Evolutionary conservation across 2,888 invertebrate genomes (phyloP), one percentile per base, ranked within the genome.

Genomic region (Cheilosia pagana): DNA sequence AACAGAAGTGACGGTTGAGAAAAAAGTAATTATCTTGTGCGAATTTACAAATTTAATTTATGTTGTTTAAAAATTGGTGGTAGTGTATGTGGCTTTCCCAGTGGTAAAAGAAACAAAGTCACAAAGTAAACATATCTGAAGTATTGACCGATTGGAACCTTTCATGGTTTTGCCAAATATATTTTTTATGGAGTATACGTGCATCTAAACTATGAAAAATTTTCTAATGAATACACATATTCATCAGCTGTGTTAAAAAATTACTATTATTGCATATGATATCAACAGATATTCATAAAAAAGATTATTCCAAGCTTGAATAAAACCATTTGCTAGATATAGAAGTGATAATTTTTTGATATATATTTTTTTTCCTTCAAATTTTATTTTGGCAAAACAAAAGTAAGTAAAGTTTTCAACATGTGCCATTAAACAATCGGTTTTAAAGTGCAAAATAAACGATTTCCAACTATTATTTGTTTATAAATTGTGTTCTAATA

Each of bases 261-360:
- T 50, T 68, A 45, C 48, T n/a, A 70, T 52, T 59, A 23, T 45
- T 71, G 48, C 50, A 48, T 21, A 65, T 39, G 70, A 75, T 75
- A 79, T 75, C 79, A 85, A 85, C 83, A 85, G 83, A 79, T 85
- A 85, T 85, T 79, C 75, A 75, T 79, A 79, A 85, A 41, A 79
- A 52, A 75, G 35, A 63, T 67, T 68, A 78, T 68, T 72, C 31
- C 48, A 50, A 53, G 19, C 19, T 67, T n/a, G 39, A 57, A 74
- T 74, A 67, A 60, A 39, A 79, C 78, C 62, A 74, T 74, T 83
- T 74, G 83, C 19, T 67, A 60, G 53, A 72, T 50, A 53, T 71
- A 35, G 43, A 68, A 72, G 53, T 78, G 65, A 68, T 59, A 59
- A 65, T 43, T 68, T 65, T 62, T 48, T 43, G 10, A 10, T 12